phyloP scores from a whole-genome alignment of 1,140 invertebrate species.

The Ladona fulva region DNA sequence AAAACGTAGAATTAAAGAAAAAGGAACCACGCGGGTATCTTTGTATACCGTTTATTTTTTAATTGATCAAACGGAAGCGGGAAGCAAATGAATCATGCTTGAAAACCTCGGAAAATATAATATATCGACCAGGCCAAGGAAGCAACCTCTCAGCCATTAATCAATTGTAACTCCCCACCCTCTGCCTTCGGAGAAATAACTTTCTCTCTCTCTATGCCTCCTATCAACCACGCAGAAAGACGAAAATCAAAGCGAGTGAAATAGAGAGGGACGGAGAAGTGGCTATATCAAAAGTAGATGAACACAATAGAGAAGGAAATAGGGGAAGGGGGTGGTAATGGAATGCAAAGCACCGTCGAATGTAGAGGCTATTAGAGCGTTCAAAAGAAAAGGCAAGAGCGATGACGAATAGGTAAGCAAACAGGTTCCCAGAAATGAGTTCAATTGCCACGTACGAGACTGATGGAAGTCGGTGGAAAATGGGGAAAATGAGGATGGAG shows the following conservation, averaged over 20 bases:
- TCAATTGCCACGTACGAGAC: not conserved
- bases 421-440: conserved; percentile 8
- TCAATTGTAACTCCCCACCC: not conserved
- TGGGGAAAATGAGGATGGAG: not conserved
- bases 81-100: not conserved
- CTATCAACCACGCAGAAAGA: too few species aligned
- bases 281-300: not conserved
- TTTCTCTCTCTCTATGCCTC: not conserved
- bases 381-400: not conserved
- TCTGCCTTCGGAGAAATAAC: not conserved
- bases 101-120: not conserved
- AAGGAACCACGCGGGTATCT: not conserved
- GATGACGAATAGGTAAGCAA: not conserved
- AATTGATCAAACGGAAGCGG: conserved; percentile 8
- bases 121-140: not conserved
- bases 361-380: too few species aligned
- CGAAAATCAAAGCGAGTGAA: not conserved
- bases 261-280: not conserved
- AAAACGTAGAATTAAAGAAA: not conserved
- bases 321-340: not conserved
- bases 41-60: not conserved
- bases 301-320: not conserved
- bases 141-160: not conserved
- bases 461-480: not conserved
- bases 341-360: too few species aligned